Base-by-base conservation (phyloP, 2,888 invertebrate genomes). In the Micoletzkya japonica region DNA sequence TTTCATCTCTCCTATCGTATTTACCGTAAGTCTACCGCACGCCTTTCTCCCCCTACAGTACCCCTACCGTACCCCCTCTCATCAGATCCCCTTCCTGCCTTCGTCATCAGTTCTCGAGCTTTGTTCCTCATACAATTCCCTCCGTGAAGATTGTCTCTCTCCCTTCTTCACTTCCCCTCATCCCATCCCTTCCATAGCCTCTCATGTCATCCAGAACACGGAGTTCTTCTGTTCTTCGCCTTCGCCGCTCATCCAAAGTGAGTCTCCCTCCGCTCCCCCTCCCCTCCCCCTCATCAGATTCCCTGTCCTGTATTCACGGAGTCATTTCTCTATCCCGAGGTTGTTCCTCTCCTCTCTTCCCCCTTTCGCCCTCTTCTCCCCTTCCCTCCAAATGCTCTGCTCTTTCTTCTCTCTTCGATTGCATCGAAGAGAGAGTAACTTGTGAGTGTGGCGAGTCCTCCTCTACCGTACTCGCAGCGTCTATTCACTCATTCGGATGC, bases 221-320 rank as follows among this genome's bases (percentile, higher is more conserved):
- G 64, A 64, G 30, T 64, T 64, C 52, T 64, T 64, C 64, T 64
- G 64, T 52, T 50, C 52, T 34, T 52, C 64, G 6, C 50, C 64
- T 2, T 50, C 64, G 4, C 52, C 37, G 26, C 36, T 64, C 4
- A 36, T 36, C 10, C 52, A 52, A 10, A 52, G 64, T 64, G 2
- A 49, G 44, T 4, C 4, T n/a, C 17, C 6, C 32, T 57, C 7
- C 32, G 10, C 44, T 44, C 10, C 44, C 20, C 20, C 44, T 20
- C 10, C 20, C 20, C 10, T 14, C 44, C 20, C 44, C 20, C 20
- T 20, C 44, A 14, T 44, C 44, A 64, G 64, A 64, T 24, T 37
- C 64, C 14, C 52, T 64, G 7, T 52, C 64, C 3, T 64, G 64
- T 26, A 52, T 64, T 17, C 36, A 50, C 14, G 64, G 64, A 24